Evolutionary conservation across 2,113 vertebrate species (phyloP).

Genomic region (Columbina picui): DNA sequence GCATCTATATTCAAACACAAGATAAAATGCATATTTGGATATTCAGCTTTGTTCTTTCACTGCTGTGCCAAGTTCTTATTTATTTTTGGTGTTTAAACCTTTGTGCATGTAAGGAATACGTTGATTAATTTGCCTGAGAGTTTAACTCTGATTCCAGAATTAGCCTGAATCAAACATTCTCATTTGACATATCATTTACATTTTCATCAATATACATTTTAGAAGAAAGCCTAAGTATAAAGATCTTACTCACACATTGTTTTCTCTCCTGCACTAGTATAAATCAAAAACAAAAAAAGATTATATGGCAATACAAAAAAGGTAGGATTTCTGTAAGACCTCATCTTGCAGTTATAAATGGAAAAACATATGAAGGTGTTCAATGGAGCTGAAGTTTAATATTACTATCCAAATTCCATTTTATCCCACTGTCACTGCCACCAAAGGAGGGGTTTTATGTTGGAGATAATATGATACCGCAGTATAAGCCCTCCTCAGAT

Average conservation of each 20-base stretch:
- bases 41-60: constrained; percentile 1
- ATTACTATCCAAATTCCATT: constrained; percentile 73
- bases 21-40: constrained; percentile 29
- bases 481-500: constrained; percentile 78
- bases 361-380: constrained; percentile 55
- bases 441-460: constrained; percentile 62
- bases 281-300: constrained; percentile 43
- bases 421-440: constrained; percentile 68
- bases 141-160: constrained; percentile 32
- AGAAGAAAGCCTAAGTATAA: not conserved
- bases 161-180: constrained; percentile 30
- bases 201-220: not conserved
- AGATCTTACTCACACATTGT: not conserved
- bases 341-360: constrained; percentile 47
- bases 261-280: not conserved
- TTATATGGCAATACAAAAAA: constrained; percentile 18
- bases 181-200: not conserved
- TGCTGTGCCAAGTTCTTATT: constrained; percentile 8
- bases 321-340: constrained; percentile 32
- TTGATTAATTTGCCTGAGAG: not conserved
- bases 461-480: constrained; percentile 76
- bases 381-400: constrained; percentile 70
- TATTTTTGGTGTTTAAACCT: constrained; percentile 17
- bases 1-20: not conserved
- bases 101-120: not conserved